Percentiles rank a stretch among this genome's conserved stretches.
These are phyloP conservation scores for Elegia similella DNA, from an alignment of 2,888 invertebrate species.

Conservation along the genomic window DNA sequence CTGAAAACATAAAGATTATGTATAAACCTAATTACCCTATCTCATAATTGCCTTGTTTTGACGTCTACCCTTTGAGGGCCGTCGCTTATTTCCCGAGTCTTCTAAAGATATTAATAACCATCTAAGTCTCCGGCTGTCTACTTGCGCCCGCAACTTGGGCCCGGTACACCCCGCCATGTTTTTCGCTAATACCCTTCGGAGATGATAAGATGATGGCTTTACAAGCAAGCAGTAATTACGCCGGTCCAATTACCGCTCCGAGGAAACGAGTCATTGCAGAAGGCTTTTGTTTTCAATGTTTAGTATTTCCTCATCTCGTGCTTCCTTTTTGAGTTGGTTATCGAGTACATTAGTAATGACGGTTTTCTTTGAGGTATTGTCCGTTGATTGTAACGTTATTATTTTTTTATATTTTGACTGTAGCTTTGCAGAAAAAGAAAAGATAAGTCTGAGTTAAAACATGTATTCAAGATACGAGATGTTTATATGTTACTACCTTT, in stretches of 20 bases:
- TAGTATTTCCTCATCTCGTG: conserved; percentile 30
- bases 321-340: conserved; percentile 15
- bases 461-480: too few species aligned
- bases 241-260: conserved; percentile 68
- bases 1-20: conserved; percentile 62
- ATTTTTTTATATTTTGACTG: not conserved
- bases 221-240: conserved; percentile 78
- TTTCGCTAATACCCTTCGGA: conserved; percentile 75
- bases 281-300: conserved; percentile 47
- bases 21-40: conserved; percentile 75
- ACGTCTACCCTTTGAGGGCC: conserved; percentile 75
- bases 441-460: too few species aligned
- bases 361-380: not conserved
- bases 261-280: conserved; percentile 51
- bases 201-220: conserved; percentile 79
- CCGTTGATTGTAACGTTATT: not conserved
- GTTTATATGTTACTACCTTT: too few species aligned
- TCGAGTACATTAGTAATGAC: conserved; percentile 8
- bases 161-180: conserved; percentile 51
- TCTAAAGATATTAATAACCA: conserved; percentile 78
- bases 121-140: conserved; percentile 68
- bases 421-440: not conserved
- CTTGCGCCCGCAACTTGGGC: conserved; percentile 55
- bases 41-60: conserved; percentile 79
- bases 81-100: conserved; percentile 68